Evolutionary conservation across 2,113 vertebrate species (phyloP).

Genomic region (Thamnaconus septentrionalis): DNA sequence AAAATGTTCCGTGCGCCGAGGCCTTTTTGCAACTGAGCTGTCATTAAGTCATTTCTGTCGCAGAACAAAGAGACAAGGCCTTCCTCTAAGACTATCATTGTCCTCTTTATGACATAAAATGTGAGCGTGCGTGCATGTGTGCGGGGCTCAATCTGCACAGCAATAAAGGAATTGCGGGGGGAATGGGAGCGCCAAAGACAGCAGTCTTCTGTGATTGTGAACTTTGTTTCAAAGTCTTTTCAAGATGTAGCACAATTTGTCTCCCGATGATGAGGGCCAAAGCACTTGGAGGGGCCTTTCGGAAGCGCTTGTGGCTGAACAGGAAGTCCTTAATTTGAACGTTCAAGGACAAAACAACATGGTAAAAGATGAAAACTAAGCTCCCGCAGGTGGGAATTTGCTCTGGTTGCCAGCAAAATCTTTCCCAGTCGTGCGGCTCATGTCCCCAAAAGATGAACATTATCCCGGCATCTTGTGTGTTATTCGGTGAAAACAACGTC

Average conservation of each 20-base stretch:
- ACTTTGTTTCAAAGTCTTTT: constrained; percentile 42
- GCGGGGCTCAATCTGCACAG: neutral
- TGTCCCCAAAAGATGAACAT: constrained; percentile 4
- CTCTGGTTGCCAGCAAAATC: constrained; percentile 17
- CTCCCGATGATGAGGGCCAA: constrained; percentile 9
- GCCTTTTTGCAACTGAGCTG: constrained; percentile 34
- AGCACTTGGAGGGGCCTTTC: no score
- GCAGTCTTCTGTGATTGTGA: constrained; percentile 18
- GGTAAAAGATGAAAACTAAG: constrained; percentile 37
- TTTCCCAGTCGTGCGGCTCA: neutral
- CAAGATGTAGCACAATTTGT: constrained; percentile 37
- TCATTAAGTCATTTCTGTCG: constrained; percentile 66
- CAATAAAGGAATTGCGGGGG: constrained; percentile 47
- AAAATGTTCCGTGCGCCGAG: constrained; percentile 43
- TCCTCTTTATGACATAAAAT: constrained; percentile 45
- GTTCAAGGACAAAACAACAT: constrained; percentile 27
- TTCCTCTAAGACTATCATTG: constrained; percentile 62
- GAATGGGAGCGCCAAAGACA: constrained; percentile 37
- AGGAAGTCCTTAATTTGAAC: neutral
- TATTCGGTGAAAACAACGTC: neutral
- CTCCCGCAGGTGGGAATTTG: constrained; percentile 26
- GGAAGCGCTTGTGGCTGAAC: constrained; percentile 15
- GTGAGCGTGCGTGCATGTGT: constrained; percentile 11
- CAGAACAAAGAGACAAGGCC: constrained; percentile 57
- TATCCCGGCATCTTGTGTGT: constrained; percentile 5